Evolutionary conservation across 2,113 vertebrate genomes (phyloP), one percentile per base, ranked within the genome.

Genomic region (Cavia porcellus): DNA sequence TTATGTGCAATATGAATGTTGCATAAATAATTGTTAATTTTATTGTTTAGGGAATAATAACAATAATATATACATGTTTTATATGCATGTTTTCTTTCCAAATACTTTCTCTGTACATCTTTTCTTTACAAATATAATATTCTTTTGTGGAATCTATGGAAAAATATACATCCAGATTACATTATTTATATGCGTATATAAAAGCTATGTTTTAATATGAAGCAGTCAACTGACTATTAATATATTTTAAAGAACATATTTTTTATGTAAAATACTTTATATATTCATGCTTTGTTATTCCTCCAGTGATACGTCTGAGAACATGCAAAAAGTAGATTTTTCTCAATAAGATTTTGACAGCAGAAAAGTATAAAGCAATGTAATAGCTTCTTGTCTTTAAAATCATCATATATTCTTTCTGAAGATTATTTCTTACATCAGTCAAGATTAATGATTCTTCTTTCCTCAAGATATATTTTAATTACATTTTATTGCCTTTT

Each of bases 371-470:
- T 17, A 1, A 1, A 11, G 62, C 9, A 89, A 79, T 10, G 4
- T 15, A 52, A 70, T 0, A 22, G 57, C 1, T 55, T 92, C 6
- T 80, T 72, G 12, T 12, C 15, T 62, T 89, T 11, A 70, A 90
- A 91, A 64, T 1, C 0, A 68, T 72, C 0, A 32, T 74, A 32
- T 90, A 62, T 85, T 94, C 28, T 92, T 61, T 92, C 7, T n/a
- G 50, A 84, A 96, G 50, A 95, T 83, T 59, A 97, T 15, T 92
- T 94, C 5, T 94, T 81, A 79, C 19, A 90, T 25, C 52, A 87
- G 61, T 75, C 2, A 74, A 68, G 0, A 91, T 94, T 75, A 93
- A 75, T 77, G 62, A n/a, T 79, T 79, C 6, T 38, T 90, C 35
- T 64, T 89, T 62, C 11, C 19, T 4, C 22, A n/a, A 47, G 15